Base-by-base conservation (phyloP, 1,140 invertebrate species). In the Aplysia californica region DNA sequence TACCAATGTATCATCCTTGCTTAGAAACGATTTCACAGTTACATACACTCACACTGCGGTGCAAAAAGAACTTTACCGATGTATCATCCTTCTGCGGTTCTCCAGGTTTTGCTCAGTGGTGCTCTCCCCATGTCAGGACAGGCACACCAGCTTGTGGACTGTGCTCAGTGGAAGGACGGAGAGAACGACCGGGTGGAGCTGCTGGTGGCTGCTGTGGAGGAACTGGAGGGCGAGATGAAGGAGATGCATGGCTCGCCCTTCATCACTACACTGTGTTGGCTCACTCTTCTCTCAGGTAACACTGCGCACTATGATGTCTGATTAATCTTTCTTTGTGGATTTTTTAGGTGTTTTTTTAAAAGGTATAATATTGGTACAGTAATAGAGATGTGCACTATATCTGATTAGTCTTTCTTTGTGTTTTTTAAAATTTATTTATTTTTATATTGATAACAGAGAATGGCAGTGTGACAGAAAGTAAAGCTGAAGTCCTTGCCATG, bases 241-340 rank as follows among this genome's bases (percentile, higher is more conserved):
- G 82, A 86, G 20, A 83, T 80, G 35, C 80, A 84, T 56, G 76
- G 67, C 35, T 75, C 83, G 10, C 81, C 82, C 61, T 89, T 89
- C 84, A 80, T 89, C 5, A 89, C 86, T 33, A 78, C 90, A 0
- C 33, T 92, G 3, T 88, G 91, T 59, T 92, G 91, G 91, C 58
- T 91, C 26, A 90, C 89, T 20, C 82, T 91, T 38, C 75, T 68
- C 1, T 86, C 89, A 85, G 87, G 90, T 90, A 80, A 76, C 50
- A n/a, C n/a, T n/a, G n/a, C n/a, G n/a, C n/a, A n/a, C n/a, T n/a
- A n/a, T n/a, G n/a, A n/a, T n/a, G n/a, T n/a, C n/a, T n/a, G n/a
- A n/a, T n/a, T n/a, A n/a, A n/a, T n/a, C n/a, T n/a, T n/a, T n/a
- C n/a, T n/a, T n/a, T n/a, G n/a, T n/a, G n/a, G n/a, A n/a, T n/a